Conservation (phyloP, 1,140 invertebrate genomes). For the Paraescarpia echinospica region DNA sequence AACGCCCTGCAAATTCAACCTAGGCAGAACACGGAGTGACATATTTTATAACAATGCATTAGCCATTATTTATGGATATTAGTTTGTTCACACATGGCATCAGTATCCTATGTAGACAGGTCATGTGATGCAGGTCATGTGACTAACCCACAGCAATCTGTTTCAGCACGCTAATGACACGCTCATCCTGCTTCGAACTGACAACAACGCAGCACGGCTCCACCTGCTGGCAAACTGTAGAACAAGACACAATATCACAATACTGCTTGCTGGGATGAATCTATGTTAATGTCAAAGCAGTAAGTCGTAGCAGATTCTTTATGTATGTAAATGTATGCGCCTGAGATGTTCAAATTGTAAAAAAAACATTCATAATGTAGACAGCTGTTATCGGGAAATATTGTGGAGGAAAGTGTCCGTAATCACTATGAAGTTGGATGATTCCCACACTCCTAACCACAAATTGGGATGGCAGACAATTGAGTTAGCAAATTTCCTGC, state of each 20-base stretch:
- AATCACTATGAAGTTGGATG: too few relatives aligned
- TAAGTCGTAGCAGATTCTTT: background rate
- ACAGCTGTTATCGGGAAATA: too few relatives aligned
- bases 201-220: slow-evolving; percentile 60
- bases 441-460: too few relatives aligned
- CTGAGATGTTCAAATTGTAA: background rate
- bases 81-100: too few relatives aligned
- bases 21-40: too few relatives aligned
- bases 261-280: background rate
- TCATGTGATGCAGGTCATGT: background rate
- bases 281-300: background rate
- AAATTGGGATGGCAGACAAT: too few relatives aligned
- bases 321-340: background rate
- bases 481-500: too few relatives aligned
- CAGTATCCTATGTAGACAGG: background rate
- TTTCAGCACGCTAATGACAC: slow-evolving; percentile 41
- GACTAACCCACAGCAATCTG: slow-evolving; percentile 13
- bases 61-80: background rate
- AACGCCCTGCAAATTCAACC: too few relatives aligned
- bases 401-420: too few relatives aligned
- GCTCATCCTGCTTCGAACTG: slow-evolving; percentile 58
- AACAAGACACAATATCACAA: background rate
- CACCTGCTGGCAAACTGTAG: slow-evolving; percentile 66
- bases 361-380: background rate
- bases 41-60: background rate